These are phyloP conservation scores for Lophura nycthemera DNA, from an alignment of 2,113 vertebrate species.

Conservation along the genomic window DNA sequence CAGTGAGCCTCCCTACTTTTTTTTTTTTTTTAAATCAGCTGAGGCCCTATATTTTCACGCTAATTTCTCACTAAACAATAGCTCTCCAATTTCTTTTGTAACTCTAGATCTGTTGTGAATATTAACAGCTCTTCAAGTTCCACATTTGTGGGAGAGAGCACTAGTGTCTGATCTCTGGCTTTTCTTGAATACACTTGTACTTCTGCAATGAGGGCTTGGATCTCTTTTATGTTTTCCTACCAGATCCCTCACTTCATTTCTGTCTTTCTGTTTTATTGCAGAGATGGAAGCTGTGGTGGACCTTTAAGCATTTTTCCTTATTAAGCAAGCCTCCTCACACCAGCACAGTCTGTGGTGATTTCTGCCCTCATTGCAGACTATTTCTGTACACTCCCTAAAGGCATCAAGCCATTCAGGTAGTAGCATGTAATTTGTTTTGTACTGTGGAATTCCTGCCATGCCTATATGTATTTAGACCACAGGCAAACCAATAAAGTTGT, in stretches of 20 bases:
- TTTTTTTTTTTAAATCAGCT: no score
- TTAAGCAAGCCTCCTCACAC: conserved; percentile 68
- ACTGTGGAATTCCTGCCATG: conserved; percentile 81
- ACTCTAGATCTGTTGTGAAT: conserved; percentile 76
- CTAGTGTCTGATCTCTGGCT: conserved; percentile 77
- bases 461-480: conserved; percentile 85
- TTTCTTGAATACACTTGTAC: conserved; percentile 57
- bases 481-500: conserved; percentile 86
- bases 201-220: conserved; percentile 53
- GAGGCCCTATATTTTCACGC: conserved; percentile 62
- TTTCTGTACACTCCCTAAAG: conserved; percentile 78
- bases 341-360: conserved; percentile 62
- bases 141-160: conserved; percentile 71
- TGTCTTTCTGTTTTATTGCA: conserved; percentile 54
- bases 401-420: conserved; percentile 77
- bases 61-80: conserved; percentile 77
- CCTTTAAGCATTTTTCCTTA: conserved; percentile 75
- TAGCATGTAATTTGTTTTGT: conserved; percentile 83
- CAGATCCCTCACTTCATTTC: conserved; percentile 60
- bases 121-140: conserved; percentile 79
- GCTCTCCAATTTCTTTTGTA: conserved; percentile 76
- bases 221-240: conserved; percentile 71
- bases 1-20: conserved; percentile 63
- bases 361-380: conserved; percentile 71
- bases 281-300: conserved; percentile 54